Evolutionary conservation across 2,888 invertebrate species (phyloP).

Genomic region (Clunio marinus): DNA sequence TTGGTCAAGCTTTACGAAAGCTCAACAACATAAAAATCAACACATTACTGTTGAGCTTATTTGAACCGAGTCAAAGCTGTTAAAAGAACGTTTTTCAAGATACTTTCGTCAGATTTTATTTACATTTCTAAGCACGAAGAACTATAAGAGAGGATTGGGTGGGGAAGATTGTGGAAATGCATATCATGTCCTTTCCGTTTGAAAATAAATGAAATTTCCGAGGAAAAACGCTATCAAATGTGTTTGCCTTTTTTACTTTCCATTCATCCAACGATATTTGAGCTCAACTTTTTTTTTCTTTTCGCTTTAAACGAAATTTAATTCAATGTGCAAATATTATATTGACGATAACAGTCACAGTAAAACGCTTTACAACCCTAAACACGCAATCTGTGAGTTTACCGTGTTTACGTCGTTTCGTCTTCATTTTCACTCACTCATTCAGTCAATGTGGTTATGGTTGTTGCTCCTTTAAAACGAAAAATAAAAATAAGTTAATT

Average conservation of each 20-base stretch:
- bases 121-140: background rate
- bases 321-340: no score
- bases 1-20: background rate
- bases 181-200: conserved; percentile 7
- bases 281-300: no score
- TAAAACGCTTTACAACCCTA: background rate
- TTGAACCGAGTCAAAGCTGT: background rate
- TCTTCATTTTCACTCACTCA: background rate
- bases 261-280: no score
- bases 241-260: no score
- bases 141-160: no score
- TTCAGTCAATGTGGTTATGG: background rate
- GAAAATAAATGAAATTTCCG: conserved; percentile 1
- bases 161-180: background rate
- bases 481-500: no score
- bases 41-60: background rate
- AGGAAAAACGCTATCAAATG: background rate
- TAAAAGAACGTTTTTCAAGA: background rate
- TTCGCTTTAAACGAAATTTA: no score
- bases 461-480: background rate
- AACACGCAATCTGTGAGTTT: conserved; percentile 4
- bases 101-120: background rate
- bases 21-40: background rate
- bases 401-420: no score
- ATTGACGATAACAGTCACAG: background rate